Percentiles rank a stretch among this genome's conserved stretches.
phyloP scores from a whole-genome alignment of 2,113 vertebrate species.

The Lepus timidus region DNA sequence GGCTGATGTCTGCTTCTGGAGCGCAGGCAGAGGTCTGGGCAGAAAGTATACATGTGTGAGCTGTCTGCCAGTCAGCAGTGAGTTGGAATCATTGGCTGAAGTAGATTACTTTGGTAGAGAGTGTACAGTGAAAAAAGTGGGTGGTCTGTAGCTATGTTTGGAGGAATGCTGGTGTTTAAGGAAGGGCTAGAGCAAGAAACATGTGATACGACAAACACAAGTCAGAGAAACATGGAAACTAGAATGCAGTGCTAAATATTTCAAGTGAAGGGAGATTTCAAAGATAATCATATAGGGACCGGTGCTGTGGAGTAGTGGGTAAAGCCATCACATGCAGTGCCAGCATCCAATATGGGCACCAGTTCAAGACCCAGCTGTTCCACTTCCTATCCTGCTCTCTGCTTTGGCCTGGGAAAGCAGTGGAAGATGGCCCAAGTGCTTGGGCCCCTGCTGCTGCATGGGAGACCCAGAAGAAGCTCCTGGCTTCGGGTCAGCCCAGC shows the following conservation, averaged over 20 bases:
- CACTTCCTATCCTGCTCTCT: too few species aligned
- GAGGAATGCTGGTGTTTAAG: neutral
- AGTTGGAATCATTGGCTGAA: neutral
- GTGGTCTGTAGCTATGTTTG: neutral
- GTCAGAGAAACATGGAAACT: neutral
- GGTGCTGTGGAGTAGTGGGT: too few species aligned
- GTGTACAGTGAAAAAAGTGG: neutral
- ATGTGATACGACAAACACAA: neutral
- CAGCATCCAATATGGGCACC: too few species aligned
- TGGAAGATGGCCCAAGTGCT: too few species aligned
- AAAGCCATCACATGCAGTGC: too few species aligned
- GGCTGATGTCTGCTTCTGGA: neutral
- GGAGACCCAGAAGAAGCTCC: too few species aligned
- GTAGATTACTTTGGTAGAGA: neutral
- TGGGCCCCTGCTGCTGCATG: too few species aligned
- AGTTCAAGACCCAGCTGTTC: too few species aligned
- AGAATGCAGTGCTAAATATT: neutral
- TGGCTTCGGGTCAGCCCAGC: too few species aligned
- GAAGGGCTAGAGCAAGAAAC: neutral
- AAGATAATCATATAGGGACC: neutral
- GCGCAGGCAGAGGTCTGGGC: neutral
- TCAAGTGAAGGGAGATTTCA: neutral
- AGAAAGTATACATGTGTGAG: conserved; percentile 24
- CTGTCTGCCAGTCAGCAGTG: neutral
- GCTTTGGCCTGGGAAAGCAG: too few species aligned